Conservation (phyloP, 1,140 invertebrate species). For the Parasteatoda tepidariorum region DNA sequence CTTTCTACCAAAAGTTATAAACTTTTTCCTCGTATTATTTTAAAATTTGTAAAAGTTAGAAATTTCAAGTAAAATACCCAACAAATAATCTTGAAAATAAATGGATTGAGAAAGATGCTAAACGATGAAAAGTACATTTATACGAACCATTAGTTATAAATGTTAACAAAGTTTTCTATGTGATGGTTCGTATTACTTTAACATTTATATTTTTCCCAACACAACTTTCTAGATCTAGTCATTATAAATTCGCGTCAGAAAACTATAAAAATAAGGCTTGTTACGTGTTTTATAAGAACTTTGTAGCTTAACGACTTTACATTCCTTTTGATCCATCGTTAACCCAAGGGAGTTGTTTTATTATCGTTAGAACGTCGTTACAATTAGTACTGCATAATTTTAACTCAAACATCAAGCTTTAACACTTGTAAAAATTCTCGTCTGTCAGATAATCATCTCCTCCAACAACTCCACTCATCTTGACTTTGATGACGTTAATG, state of each 20-base stretch:
- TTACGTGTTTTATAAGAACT: conserved; percentile 31
- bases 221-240: neutral
- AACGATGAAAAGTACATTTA: no score
- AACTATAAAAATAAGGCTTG: conserved; percentile 24
- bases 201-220: neutral
- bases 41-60: no score
- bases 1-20: no score
- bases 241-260: conserved; percentile 23
- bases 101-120: no score
- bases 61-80: no score
- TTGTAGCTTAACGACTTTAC: conserved; percentile 50
- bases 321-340: conserved; percentile 6
- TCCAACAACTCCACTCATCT: conserved; percentile 50
- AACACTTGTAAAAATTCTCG: conserved; percentile 48
- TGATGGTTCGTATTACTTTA: neutral
- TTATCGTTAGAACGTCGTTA: conserved; percentile 26
- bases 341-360: conserved; percentile 25
- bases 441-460: conserved; percentile 51
- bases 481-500: conserved; percentile 60
- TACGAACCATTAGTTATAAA: no score
- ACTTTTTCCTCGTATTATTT: no score
- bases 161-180: neutral
- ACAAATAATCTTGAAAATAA: no score
- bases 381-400: conserved; percentile 37
- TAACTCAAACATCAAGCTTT: conserved; percentile 2